Evolutionary conservation across 1,140 invertebrate genomes (phyloP).

Genomic region (Aleiodes sp.): DNA sequence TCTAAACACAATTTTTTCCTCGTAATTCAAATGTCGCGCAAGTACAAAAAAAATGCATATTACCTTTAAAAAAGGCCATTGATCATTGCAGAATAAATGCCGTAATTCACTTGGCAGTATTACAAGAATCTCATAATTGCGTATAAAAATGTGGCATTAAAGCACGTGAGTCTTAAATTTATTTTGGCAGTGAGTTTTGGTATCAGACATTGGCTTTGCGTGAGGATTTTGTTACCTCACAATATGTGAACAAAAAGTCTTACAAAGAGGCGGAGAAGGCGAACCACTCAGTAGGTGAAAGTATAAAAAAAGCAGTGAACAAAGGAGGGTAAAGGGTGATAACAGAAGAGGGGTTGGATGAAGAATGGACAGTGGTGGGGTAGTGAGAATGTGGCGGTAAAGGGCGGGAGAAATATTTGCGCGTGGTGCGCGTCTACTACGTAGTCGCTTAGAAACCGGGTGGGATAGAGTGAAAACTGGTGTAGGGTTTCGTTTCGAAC

Average conservation of each 20-base stretch:
- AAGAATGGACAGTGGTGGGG: background rate
- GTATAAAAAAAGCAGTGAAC: too few relatives aligned
- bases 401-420: conserved; percentile 2
- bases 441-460: background rate
- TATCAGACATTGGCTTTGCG: background rate
- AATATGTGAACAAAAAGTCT: background rate
- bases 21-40: too few relatives aligned
- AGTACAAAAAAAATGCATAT: background rate
- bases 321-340: background rate
- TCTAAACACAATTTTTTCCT: too few relatives aligned
- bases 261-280: background rate
- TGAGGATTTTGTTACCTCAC: background rate
- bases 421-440: background rate
- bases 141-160: background rate
- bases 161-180: background rate
- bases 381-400: background rate
- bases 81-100: background rate
- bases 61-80: background rate
- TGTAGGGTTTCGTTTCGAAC: background rate
- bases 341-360: background rate
- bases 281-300: background rate
- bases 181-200: background rate
- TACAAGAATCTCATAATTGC: background rate
- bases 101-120: background rate
- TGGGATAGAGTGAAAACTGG: background rate